phyloP scores from a whole-genome alignment of 2,888 invertebrate genomes.

The Myopa testacea region DNA sequence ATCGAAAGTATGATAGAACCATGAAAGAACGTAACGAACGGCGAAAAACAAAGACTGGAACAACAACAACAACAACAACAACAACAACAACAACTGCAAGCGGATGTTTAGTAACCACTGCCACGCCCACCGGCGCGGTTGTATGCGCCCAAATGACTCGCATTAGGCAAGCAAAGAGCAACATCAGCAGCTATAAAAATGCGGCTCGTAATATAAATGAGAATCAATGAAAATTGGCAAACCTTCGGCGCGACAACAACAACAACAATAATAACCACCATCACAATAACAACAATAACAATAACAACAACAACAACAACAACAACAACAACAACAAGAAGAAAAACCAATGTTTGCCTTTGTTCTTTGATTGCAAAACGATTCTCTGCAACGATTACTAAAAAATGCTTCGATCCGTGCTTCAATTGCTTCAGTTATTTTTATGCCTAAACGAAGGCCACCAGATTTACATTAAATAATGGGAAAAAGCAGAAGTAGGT shows the following conservation, averaged over 20 bases:
- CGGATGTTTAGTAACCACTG: not conserved
- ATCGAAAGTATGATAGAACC: not conserved
- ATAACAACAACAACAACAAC: not conserved
- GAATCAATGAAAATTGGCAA: not conserved
- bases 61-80: not conserved
- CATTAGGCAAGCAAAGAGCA: not conserved
- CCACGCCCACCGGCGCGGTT: constrained; percentile 12
- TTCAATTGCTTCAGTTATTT: not conserved
- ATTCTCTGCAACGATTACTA: not conserved
- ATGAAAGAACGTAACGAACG: not conserved
- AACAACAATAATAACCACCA: not conserved
- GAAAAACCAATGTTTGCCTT: not conserved
- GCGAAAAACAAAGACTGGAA: not conserved
- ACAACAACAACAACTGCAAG: not conserved
- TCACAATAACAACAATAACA: not conserved
- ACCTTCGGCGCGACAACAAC: not conserved
- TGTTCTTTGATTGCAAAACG: constrained; percentile 6
- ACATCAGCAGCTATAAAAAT: constrained; percentile 1
- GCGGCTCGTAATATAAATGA: not conserved
- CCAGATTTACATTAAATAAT: constrained; percentile 9
- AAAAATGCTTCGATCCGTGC: constrained; percentile 7
- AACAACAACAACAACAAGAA: not conserved
- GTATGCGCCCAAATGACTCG: not conserved
- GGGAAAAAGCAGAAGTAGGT: not conserved
- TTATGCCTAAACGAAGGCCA: constrained; percentile 24